Percentiles rank a stretch among this genome's conserved stretches.
Conservation (phyloP, 2,888 invertebrate genomes). For the Coenonympha arcania region DNA sequence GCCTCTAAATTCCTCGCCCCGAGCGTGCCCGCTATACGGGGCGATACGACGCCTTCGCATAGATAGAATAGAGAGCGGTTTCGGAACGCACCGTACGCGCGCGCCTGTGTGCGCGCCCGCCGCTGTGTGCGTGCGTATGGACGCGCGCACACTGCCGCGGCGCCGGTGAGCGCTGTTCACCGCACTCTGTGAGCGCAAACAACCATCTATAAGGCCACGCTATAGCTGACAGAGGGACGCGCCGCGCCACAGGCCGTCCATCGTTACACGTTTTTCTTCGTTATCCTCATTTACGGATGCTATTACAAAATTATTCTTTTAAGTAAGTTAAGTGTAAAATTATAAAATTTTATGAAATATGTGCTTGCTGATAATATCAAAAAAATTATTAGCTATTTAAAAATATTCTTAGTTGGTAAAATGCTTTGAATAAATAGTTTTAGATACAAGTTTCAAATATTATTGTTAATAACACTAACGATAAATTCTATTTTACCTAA, state of each 20-base stretch:
- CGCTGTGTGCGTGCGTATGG: slow-evolving; percentile 42
- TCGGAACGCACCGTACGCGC: slow-evolving; percentile 70
- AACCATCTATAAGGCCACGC: slow-evolving; percentile 76
- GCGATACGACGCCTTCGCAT: slow-evolving; percentile 74
- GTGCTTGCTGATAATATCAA: neutral
- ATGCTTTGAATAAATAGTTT: no score
- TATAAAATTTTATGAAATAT: neutral
- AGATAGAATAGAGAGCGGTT: slow-evolving; percentile 76
- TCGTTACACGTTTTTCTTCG: slow-evolving; percentile 19
- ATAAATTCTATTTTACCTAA: no score
- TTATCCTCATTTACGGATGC: slow-evolving; percentile 6
- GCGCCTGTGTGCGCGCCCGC: slow-evolving; percentile 35
- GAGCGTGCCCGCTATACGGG: slow-evolving; percentile 73
- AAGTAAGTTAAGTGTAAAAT: neutral
- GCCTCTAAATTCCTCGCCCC: slow-evolving; percentile 75
- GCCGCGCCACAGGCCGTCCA: slow-evolving; percentile 56
- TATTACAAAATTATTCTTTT: neutral
- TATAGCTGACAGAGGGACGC: slow-evolving; percentile 71
- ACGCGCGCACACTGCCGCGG: slow-evolving; percentile 56
- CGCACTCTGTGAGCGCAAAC: slow-evolving; percentile 76
- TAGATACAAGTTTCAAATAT: no score
- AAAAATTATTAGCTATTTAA: neutral
- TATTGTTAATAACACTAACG: no score
- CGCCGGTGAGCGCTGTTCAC: slow-evolving; percentile 75
- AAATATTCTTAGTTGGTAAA: no score